These are phyloP conservation scores for Bombyx huttoni DNA, from an alignment of 2,888 invertebrate species.

Conservation along the genomic window DNA sequence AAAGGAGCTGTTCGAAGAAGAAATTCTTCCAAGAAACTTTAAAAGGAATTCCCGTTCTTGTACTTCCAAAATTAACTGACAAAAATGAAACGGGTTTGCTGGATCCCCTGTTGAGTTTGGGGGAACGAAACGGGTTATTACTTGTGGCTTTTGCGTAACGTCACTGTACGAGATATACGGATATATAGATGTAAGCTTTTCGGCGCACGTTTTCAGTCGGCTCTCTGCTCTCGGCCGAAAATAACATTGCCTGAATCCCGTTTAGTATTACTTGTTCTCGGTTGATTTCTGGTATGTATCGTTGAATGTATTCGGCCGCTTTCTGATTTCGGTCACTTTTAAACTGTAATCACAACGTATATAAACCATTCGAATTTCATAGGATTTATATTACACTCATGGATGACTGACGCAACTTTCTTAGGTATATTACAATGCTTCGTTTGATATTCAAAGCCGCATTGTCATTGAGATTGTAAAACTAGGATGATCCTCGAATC, in stretches of 20 bases:
- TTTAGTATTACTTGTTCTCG: not conserved
- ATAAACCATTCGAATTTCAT: no score
- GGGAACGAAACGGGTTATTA: not conserved
- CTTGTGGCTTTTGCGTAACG: conserved; percentile 7
- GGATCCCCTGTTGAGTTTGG: not conserved
- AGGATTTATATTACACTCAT: no score
- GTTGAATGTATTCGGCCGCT: no score
- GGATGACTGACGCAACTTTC: no score
- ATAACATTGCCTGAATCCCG: conserved; percentile 1
- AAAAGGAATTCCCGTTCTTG: not conserved
- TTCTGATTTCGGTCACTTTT: no score
- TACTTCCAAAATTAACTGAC: not conserved
- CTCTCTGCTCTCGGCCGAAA: conserved; percentile 6
- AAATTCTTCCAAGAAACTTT: conserved; percentile 5
- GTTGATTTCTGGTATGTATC: no score
- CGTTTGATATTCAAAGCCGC: no score
- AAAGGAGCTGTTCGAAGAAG: not conserved
- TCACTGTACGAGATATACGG: conserved; percentile 1
- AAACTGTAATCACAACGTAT: no score
- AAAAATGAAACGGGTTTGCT: not conserved
- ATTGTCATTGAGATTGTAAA: no score
- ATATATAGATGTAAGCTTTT: not conserved
- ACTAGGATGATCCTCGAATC: no score
- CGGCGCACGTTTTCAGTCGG: conserved; percentile 8
- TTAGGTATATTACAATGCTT: no score